Evolutionary conservation across 2,113 vertebrate genomes (phyloP).

Genomic region (Hymenochirus boettgeri): DNA sequence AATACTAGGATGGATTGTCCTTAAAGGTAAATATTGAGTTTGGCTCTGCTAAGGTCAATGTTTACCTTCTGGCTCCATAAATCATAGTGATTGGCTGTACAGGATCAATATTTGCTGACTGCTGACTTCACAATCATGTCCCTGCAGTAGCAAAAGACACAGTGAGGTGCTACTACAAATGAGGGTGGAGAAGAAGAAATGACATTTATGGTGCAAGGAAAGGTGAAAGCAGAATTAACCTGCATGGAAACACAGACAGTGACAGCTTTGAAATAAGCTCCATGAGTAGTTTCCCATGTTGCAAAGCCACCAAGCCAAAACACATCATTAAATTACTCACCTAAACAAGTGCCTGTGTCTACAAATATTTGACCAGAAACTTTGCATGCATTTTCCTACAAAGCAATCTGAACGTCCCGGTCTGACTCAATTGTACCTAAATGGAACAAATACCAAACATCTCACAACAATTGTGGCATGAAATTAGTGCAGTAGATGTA

Average conservation of each 20-base stretch:
- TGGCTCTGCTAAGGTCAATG: slow-evolving; percentile 42
- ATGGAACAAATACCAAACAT: too few species aligned
- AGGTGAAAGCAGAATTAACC: background rate
- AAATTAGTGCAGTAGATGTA: too few species aligned
- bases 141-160: slow-evolving; percentile 30
- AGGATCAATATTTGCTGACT: slow-evolving; percentile 44
- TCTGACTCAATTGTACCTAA: too few species aligned
- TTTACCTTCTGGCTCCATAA: slow-evolving; percentile 43
- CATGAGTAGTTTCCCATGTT: background rate
- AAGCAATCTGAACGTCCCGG: too few species aligned
- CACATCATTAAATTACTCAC: background rate
- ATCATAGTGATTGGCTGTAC: slow-evolving; percentile 38
- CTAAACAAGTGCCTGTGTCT: background rate
- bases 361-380: too few species aligned
- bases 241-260: background rate
- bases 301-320: background rate
- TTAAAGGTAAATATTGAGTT: slow-evolving; percentile 45
- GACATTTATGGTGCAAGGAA: background rate
- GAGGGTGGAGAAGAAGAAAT: background rate
- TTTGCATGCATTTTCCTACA: too few species aligned
- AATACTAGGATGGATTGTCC: slow-evolving; percentile 42
- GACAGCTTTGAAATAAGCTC: background rate
- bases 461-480: too few species aligned
- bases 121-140: slow-evolving; percentile 36
- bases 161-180: slow-evolving; percentile 20